Conservation (phyloP, 2,888 invertebrate species). For the Encarsia formosa region DNA sequence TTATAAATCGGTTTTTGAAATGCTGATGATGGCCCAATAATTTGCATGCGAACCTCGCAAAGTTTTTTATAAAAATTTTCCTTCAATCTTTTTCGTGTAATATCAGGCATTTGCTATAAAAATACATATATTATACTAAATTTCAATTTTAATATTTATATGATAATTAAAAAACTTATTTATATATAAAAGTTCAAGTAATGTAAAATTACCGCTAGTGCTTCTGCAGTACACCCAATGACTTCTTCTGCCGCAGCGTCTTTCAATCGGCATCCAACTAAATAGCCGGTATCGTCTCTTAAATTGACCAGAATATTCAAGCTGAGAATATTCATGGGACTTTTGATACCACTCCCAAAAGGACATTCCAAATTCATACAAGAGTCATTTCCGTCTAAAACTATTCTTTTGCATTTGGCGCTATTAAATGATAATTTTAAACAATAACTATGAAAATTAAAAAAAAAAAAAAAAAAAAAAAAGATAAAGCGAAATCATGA, state of each 20-base stretch:
- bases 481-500: not conserved
- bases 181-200: not conserved
- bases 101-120: conserved; percentile 36
- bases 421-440: conserved; percentile 29
- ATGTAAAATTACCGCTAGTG: conserved; percentile 37
- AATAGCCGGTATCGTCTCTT: conserved; percentile 46
- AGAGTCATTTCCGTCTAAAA: conserved; percentile 38
- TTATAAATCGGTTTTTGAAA: conserved; percentile 42
- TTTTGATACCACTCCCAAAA: conserved; percentile 42
- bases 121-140: conserved; percentile 6
- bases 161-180: no score
- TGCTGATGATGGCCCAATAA: conserved; percentile 41
- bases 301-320: conserved; percentile 44
- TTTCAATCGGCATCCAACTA: conserved; percentile 45
- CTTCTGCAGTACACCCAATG: conserved; percentile 36
- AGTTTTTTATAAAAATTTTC: conserved; percentile 36
- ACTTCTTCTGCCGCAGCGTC: conserved; percentile 41
- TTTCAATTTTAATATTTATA: not conserved
- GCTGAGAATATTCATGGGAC: conserved; percentile 37
- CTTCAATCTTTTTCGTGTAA: conserved; percentile 39
- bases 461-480: no score
- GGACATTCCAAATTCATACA: conserved; percentile 49
- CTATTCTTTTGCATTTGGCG: conserved; percentile 41
- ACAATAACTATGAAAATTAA: not conserved
- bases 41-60: conserved; percentile 43